These are phyloP conservation scores for Yponomeuta sedellus DNA, from an alignment of 2,888 invertebrate species.

Conservation along the genomic window DNA sequence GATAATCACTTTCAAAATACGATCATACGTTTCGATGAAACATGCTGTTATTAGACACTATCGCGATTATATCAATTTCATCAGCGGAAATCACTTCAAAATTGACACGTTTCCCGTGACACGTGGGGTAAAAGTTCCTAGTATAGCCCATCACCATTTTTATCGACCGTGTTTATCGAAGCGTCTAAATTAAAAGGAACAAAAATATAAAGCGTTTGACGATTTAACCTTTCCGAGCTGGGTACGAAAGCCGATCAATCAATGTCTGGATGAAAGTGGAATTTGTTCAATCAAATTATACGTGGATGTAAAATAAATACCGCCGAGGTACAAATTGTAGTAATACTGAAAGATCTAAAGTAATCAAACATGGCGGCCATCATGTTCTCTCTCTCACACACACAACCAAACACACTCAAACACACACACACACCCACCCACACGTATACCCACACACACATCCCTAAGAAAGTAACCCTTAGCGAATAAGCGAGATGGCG, in stretches of 20 bases:
- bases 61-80: no score
- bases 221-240: background rate
- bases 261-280: conserved; percentile 6
- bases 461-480: no score
- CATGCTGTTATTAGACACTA: no score
- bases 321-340: background rate
- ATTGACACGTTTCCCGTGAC: background rate
- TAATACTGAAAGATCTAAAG: no score
- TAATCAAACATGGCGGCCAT: no score
- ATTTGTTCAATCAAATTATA: conserved; percentile 15
- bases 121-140: background rate
- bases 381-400: no score
- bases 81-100: background rate
- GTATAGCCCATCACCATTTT: background rate
- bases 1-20: no score
- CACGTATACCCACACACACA: no score
- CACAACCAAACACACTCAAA: no score
- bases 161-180: background rate
- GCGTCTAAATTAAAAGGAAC: background rate
- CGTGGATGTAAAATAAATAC: background rate
- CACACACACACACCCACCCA: no score
- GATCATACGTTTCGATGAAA: no score
- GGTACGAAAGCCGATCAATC: conserved; percentile 7
- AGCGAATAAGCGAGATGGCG: no score
- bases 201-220: conserved; percentile 6